Conservation (phyloP, 2,888 invertebrate species). For the Arenicola marina region DNA sequence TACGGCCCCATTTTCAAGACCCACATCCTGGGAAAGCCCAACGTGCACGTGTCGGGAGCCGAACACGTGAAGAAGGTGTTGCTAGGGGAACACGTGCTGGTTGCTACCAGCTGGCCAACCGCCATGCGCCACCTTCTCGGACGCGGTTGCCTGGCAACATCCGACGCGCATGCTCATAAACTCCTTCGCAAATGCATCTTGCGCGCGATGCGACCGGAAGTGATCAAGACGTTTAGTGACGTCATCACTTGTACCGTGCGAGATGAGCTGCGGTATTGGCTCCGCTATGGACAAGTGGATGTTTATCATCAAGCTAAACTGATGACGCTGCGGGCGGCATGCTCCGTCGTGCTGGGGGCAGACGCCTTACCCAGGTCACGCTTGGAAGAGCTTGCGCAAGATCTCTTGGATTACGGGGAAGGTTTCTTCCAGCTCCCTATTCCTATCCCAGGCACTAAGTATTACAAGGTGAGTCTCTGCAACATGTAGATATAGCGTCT, state of each 20-base stretch:
- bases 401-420: not conserved
- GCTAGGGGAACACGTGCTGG: conserved; percentile 1
- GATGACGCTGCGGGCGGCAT: not conserved
- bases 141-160: not conserved
- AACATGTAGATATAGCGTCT: no score
- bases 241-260: not conserved
- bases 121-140: not conserved
- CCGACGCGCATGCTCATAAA: not conserved
- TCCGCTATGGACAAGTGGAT: not conserved
- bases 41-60: not conserved
- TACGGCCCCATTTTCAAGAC: not conserved
- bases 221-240: not conserved
- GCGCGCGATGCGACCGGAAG: not conserved
- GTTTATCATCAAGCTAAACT: not conserved
- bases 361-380: not conserved
- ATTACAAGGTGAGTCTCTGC: not conserved
- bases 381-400: not conserved
- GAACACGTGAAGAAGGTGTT: conserved; percentile 1
- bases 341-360: not conserved
- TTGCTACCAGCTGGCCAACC: not conserved
- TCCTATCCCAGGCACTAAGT: not conserved
- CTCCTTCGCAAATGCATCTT: not conserved
- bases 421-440: not conserved
- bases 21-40: not conserved
- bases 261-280: not conserved